Evolutionary conservation across 2,797 vertebrate genomes (phyloP).

Genomic region (Ispidina picta): DNA sequence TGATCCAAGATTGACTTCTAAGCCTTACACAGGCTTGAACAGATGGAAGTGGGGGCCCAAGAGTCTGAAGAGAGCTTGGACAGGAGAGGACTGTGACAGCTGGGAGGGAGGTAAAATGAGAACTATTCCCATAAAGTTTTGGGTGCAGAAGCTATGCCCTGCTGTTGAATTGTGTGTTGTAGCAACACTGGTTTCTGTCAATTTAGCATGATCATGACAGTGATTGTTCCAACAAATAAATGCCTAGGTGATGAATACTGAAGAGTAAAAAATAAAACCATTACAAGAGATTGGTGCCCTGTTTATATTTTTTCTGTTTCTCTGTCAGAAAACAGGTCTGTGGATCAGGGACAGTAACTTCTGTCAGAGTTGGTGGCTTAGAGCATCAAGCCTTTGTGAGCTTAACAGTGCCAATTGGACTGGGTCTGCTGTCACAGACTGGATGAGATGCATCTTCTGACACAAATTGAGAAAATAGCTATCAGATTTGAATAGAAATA

Average conservation of each 20-base stretch:
- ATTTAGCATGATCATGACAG: background rate
- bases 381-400: background rate
- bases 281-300: background rate
- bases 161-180: background rate
- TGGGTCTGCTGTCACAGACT: background rate
- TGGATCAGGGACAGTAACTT: background rate
- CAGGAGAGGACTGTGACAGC: background rate
- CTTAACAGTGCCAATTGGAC: background rate
- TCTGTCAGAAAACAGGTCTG: background rate
- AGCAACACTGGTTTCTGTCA: background rate
- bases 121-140: background rate
- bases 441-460: background rate
- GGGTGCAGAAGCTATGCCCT: background rate
- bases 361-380: background rate
- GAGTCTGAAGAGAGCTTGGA: slow-evolving; percentile 8
- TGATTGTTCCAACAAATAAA: background rate
- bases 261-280: background rate
- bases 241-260: background rate
- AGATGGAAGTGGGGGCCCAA: background rate
- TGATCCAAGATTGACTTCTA: background rate
- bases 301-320: background rate
- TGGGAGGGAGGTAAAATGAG: background rate
- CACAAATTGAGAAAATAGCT: background rate
- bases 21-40: background rate
- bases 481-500: background rate